phyloP scores from a whole-genome alignment of 2,113 vertebrate genomes.

The Arizona elegans region DNA sequence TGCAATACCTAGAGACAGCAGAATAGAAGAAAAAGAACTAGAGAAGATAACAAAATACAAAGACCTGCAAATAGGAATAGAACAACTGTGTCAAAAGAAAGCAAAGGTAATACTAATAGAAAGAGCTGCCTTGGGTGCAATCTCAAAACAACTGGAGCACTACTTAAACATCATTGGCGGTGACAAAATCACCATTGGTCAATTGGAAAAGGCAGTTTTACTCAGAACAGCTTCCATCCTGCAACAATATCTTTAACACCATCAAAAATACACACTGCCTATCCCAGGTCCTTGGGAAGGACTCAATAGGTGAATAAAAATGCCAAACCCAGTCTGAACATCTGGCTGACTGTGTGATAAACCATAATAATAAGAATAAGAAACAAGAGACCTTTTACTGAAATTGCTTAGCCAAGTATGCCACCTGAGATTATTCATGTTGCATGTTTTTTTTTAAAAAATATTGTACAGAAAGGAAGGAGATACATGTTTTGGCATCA shows the following conservation, averaged over 20 bases:
- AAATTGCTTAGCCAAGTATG: not conserved
- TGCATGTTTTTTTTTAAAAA: not conserved
- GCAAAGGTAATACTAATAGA: no score
- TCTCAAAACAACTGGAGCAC: no score
- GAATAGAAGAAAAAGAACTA: not conserved
- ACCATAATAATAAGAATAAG: no score
- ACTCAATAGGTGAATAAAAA: not conserved
- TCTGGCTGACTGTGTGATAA: not conserved
- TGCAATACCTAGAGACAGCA: not conserved
- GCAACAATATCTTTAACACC: not conserved
- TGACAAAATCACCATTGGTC: not conserved
- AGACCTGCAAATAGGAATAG: not conserved
- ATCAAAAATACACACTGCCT: not conserved
- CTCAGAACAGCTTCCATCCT: not conserved
- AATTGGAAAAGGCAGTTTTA: no score
- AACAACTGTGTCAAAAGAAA: not conserved
- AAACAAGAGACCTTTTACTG: not conserved
- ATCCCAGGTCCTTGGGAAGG: not conserved
- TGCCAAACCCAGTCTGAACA: not conserved
- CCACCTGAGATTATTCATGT: not conserved
- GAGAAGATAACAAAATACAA: not conserved
- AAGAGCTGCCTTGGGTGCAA: no score
- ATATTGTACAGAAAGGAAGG: not conserved
- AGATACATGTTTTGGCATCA: not conserved
- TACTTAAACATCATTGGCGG: not conserved